Base-by-base conservation (phyloP, 2,888 invertebrate species). In the Phytoseiulus persimilis region DNA sequence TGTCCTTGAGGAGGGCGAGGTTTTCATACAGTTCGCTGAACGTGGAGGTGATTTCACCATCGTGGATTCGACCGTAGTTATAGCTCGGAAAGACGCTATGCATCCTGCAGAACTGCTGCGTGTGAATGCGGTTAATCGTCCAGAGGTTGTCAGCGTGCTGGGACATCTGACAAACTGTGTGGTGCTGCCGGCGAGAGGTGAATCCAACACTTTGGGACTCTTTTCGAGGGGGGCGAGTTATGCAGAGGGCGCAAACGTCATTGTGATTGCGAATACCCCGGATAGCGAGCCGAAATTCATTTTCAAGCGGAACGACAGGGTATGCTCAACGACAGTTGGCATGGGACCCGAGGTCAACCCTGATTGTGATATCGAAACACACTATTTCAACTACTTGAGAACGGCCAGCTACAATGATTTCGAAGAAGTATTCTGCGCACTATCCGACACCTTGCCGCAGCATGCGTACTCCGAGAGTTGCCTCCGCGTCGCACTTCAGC, bases 81-180 rank as follows among this genome's bases (percentile, higher is more conserved):
- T 87, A 31, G 87, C 87, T 87, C 87, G 87, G 39, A 87, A 32
- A 33, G 87, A 87, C 23, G 87, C 87, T 11, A 32, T 87, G 87
- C 87, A 87, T 23, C 31, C 33, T 11, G 32, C 6, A 23, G 87
- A 87, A 45, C 28, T 87, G 0, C 33, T 28, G 32, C 32, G 32
- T 28, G 32, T 87, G 6, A 32, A 32, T 23, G 87, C 87, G 11
- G 87, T 87, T 0, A n/a, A 87, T 39, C 32, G 39, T 23, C n/a
- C n/a, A 11, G 39, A 33, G n/a, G 87, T n/a, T n/a, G 45, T 45
- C 32, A 31, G 45, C 14, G 45, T n/a, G 33, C 87, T 87, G 6
- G n/a, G 45, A 28, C 87, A 87, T 31, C 23, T 87, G 39, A 33
- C 23, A 6, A 45, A 87, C 23, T 87, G 87, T 33, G 33, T 87